phyloP scores from a whole-genome alignment of 2,888 invertebrate genomes.

The Dasypogon diadema region DNA sequence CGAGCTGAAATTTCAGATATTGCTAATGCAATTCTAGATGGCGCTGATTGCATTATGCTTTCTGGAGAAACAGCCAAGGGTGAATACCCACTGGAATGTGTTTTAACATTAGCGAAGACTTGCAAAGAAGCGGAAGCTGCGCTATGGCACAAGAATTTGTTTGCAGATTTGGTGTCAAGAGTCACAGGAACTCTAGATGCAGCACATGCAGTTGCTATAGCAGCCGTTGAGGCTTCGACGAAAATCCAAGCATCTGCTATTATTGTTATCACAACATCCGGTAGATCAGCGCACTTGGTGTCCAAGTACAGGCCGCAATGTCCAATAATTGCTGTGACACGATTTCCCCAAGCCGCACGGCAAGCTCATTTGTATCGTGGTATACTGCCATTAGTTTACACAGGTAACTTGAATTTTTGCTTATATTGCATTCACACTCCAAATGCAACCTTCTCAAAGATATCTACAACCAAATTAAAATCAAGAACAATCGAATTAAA shows the following conservation, averaged over 20 bases:
- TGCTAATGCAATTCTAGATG: slow-evolving; percentile 97
- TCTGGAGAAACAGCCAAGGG: slow-evolving; percentile 99
- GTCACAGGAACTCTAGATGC: slow-evolving; percentile 78
- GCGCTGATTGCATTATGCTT: slow-evolving; percentile 98
- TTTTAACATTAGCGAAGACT: slow-evolving; percentile 90
- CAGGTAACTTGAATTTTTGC: slow-evolving; percentile 72
- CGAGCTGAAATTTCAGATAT: slow-evolving; percentile 97
- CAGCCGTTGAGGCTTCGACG: slow-evolving; percentile 93
- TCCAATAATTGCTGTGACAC: slow-evolving; percentile 92
- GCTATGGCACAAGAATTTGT: slow-evolving; percentile 91
- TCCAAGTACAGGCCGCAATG: slow-evolving; percentile 95
- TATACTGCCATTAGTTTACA: slow-evolving; percentile 88
- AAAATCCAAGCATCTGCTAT: slow-evolving; percentile 91
- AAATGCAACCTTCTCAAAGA: too few species aligned
- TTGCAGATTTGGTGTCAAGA: slow-evolving; percentile 78
- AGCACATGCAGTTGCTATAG: slow-evolving; percentile 92
- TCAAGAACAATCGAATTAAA: too few species aligned
- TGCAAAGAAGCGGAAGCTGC: slow-evolving; percentile 98
- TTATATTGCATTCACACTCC: too few species aligned
- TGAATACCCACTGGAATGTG: slow-evolving; percentile 92
- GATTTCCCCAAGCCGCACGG: slow-evolving; percentile 85
- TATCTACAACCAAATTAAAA: too few species aligned
- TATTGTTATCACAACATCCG: slow-evolving; percentile 77
- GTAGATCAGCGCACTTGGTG: slow-evolving; percentile 81
- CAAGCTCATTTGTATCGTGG: slow-evolving; percentile 94